Conservation (phyloP, 1,140 invertebrate species). For the Lysiphlebus fabarum region DNA sequence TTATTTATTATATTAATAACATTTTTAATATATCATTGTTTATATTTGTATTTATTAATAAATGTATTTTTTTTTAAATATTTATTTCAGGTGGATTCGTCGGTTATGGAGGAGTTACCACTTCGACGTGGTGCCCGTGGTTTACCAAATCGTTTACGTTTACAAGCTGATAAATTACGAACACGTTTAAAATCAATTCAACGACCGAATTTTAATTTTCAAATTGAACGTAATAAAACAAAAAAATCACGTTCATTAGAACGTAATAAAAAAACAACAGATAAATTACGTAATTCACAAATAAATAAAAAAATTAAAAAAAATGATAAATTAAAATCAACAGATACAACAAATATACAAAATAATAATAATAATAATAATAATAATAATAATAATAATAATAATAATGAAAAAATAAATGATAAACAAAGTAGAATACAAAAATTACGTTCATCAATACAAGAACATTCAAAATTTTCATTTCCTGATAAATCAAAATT, state of each 20-base stretch:
- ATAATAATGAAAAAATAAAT: constrained; percentile 16
- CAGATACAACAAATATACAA: constrained; percentile 30
- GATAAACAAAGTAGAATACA: constrained; percentile 45
- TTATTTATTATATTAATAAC: background rate
- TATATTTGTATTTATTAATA: background rate
- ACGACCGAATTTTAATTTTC: constrained; percentile 41
- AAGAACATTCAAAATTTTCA: constrained; percentile 58
- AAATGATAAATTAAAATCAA: constrained; percentile 30
- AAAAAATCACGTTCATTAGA: constrained; percentile 24
- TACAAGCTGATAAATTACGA: constrained; percentile 47
- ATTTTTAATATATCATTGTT: constrained; percentile 2
- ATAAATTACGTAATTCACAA: constrained; percentile 35
- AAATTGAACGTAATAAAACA: constrained; percentile 34
- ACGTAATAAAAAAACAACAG: constrained; percentile 21
- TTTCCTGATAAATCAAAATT: constrained; percentile 62
- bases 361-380: constrained; percentile 5
- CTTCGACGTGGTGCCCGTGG: constrained; percentile 53
- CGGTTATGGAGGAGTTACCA: constrained; percentile 62
- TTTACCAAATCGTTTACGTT: constrained; percentile 46
- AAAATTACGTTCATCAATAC: constrained; percentile 50
- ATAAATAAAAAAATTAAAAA: constrained; percentile 20
- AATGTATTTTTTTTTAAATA: background rate
- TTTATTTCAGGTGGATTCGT: constrained; percentile 58
- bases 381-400: constrained; percentile 15
- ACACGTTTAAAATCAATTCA: constrained; percentile 47